Conservation (phyloP, 1,140 invertebrate genomes). For the Eulimnadia texana region DNA sequence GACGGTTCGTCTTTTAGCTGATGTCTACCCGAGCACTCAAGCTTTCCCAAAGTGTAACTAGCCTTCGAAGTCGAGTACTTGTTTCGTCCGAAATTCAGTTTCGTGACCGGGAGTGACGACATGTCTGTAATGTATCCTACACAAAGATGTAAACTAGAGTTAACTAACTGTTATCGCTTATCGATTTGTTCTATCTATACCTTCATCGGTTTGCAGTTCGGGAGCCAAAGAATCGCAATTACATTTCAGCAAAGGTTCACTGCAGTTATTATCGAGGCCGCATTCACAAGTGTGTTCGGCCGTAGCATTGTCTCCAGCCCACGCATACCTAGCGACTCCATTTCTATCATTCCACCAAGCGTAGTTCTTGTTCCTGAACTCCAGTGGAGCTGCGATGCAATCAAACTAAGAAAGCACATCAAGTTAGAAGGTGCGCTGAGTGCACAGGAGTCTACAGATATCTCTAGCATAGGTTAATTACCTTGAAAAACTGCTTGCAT, state of each 20-base stretch:
- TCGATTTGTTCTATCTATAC: neutral
- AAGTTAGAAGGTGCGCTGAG: neutral
- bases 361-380: neutral
- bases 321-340: neutral
- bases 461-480: neutral
- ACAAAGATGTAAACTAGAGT: too few relatives aligned
- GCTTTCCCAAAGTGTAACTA: neutral
- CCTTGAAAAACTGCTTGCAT: neutral
- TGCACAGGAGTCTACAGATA: neutral
- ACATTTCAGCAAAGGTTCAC: neutral
- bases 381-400: neutral
- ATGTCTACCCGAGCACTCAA: neutral
- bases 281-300: neutral
- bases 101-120: neutral
- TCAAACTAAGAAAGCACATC: neutral
- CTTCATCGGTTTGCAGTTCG: neutral
- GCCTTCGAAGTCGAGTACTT: neutral
- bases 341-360: slow-evolving; percentile 4
- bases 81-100: neutral
- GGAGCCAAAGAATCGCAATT: slow-evolving; percentile 3
- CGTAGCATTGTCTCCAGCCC: neutral
- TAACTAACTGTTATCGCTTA: neutral
- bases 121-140: neutral
- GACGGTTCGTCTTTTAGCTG: neutral
- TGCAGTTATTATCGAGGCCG: neutral